Evolutionary conservation across 92 coral and sea anemone genomes (phyloP), one percentile per base, ranked within the genome.

Genomic region (Meandrina meandrites): DNA sequence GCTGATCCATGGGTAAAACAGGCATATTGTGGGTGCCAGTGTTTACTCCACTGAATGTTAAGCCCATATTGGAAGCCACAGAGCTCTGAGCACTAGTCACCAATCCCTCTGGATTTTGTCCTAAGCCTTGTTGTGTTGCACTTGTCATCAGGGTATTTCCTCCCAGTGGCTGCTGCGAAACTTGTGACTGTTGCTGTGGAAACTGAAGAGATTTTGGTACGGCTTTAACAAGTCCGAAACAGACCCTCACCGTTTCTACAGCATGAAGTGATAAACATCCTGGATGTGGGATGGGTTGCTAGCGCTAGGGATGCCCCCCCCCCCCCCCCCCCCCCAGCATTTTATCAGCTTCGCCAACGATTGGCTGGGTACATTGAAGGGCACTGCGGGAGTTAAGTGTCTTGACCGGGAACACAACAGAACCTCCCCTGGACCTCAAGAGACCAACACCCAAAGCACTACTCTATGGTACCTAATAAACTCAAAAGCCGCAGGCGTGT

Each of bases 61-160:
- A 72, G 36, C 94, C 94, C 47, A 92, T 82, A 72, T 87, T 94
- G 37, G 94, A 45, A n/a, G 88, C 36, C 75, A 90, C 85, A 13
- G 93, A 78, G 76, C 92, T 76, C 62, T 81, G 90, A 10, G 90
- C 53, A 62, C 93, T 76, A 86, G 91, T 62, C n/a, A 87, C 86
- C 88, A 94, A 85, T 60, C 86, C 88, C 31, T 94, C 98, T 53
- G 89, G 82, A 67, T 76, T 74, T 74, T 94, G 98, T 22, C 90
- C 92, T 17, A 93, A 76, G 62, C 94, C 80, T 7, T 86, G 80
- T 7, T 86, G 80, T 22, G 83, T 86, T 64, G 88, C 67, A 48
- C 85, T 86, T 8, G 89, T 66, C 79, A 86, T 79, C 79, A 86
- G 31, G 17, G 58, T 16, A 57, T 75, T 32, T 28, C 79, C 93